Evolutionary conservation across 1,140 invertebrate species (phyloP).

Genomic region (Drosophila sp.): DNA sequence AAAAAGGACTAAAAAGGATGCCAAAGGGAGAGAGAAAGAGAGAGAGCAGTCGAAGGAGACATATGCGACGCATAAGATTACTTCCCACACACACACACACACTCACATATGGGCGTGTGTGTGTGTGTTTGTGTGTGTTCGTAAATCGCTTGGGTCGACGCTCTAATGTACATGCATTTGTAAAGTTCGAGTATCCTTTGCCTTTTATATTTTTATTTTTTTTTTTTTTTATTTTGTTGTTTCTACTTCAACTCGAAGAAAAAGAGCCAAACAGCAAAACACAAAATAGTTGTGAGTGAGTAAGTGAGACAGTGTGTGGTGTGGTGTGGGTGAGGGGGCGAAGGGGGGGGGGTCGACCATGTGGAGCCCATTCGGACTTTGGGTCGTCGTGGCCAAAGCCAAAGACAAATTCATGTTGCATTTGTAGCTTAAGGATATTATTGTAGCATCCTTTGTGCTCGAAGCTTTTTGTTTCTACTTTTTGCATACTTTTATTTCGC

Average conservation of each 20-base stretch:
- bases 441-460: constrained; percentile 76
- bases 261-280: constrained; percentile 45
- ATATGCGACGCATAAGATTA: constrained; percentile 72
- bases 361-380: constrained; percentile 1
- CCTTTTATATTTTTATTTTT: constrained; percentile 17
- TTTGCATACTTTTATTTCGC: constrained; percentile 63
- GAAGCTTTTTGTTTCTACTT: constrained; percentile 61
- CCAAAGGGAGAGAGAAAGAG: constrained; percentile 3
- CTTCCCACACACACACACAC: constrained; percentile 38
- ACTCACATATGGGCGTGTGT: neutral
- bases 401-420: constrained; percentile 78
- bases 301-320: constrained; percentile 20
- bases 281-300: constrained; percentile 42
- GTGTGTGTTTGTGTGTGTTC: constrained; percentile 8
- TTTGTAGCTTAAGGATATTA: constrained; percentile 80
- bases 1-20: constrained; percentile 63
- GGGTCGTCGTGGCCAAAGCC: constrained; percentile 21
- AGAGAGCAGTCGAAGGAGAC: constrained; percentile 21
- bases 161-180: constrained; percentile 78
- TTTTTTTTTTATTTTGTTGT: constrained; percentile 30
- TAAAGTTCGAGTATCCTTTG: constrained; percentile 78
- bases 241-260: constrained; percentile 64
- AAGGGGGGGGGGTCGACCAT: neutral
- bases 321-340: constrained; percentile 26
- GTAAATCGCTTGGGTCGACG: constrained; percentile 41